These are phyloP conservation scores for Hipparchia sbordonii DNA, from an alignment of 2,888 invertebrate species.

Conservation along the genomic window DNA sequence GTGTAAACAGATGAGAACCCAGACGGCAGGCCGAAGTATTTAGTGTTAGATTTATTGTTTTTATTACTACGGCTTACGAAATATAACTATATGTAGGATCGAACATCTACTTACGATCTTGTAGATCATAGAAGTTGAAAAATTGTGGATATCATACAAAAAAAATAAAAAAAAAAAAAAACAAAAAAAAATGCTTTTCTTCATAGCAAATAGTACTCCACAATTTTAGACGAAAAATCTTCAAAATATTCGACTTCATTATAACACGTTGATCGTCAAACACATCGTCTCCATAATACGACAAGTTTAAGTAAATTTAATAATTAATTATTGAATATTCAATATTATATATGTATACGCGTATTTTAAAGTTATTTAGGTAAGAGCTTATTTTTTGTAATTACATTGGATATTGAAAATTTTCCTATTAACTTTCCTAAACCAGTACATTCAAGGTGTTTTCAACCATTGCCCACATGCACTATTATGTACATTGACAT, in stretches of 20 bases:
- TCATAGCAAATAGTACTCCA: constrained; percentile 1
- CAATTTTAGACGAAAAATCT: background rate
- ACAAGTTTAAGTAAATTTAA: constrained; percentile 7
- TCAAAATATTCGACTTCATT: constrained; percentile 3
- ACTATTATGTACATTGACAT: too few species aligned
- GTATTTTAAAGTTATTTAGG: constrained; percentile 35
- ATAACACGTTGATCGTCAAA: background rate
- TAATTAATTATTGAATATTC: constrained; percentile 20
- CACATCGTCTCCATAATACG: background rate
- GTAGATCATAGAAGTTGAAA: constrained; percentile 11
- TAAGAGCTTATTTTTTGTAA: constrained; percentile 36
- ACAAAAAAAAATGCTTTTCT: constrained; percentile 6
- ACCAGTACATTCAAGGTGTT: too few species aligned
- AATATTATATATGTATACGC: constrained; percentile 23
- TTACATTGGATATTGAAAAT: background rate
- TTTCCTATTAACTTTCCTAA: background rate
- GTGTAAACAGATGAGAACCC: background rate
- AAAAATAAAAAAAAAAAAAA: background rate
- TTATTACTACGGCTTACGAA: constrained; percentile 18
- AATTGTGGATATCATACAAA: background rate
- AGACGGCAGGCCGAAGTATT: constrained; percentile 24
- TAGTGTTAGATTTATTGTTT: constrained; percentile 29
- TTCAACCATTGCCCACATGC: too few species aligned
- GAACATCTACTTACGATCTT: constrained; percentile 9
- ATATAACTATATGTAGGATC: constrained; percentile 18